Conservation (phyloP, 2,113 vertebrate genomes). For the Sclerurus mexicanus region DNA sequence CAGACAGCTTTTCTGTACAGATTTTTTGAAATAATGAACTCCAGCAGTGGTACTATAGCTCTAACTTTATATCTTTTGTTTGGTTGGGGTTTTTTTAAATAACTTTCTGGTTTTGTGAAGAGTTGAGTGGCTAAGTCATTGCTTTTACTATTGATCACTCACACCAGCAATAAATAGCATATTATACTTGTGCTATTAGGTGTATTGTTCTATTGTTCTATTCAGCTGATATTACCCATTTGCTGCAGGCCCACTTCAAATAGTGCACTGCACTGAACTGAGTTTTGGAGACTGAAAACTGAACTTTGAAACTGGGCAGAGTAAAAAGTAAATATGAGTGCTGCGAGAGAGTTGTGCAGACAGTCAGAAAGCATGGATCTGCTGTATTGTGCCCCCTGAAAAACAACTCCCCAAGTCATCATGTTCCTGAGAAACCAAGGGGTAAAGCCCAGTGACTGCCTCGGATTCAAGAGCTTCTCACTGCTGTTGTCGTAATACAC, state of each 20-base stretch:
- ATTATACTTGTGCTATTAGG: background rate
- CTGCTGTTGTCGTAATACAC: accelerated
- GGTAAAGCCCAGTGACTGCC: background rate
- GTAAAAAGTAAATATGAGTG: background rate
- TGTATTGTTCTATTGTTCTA: background rate
- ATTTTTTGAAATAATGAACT: background rate
- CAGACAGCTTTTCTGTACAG: background rate
- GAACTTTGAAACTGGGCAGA: background rate
- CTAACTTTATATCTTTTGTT: background rate
- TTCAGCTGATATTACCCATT: background rate
- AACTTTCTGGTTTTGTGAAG: background rate
- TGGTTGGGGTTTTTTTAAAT: background rate
- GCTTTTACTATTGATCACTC: background rate
- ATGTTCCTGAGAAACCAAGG: background rate
- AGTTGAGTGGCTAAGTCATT: background rate
- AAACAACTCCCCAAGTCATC: background rate
- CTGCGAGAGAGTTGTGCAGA: background rate
- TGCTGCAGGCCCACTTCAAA: background rate
- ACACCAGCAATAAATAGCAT: background rate
- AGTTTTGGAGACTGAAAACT: background rate
- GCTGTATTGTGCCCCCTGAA: background rate
- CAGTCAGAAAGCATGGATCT: background rate
- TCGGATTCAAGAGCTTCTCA: accelerated
- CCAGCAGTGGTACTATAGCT: background rate
- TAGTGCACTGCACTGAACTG: background rate